Percentiles rank a stretch among this genome's conserved stretches.
phyloP scores from a whole-genome alignment of 1,140 invertebrate genomes.

The Heliothis virescens region DNA sequence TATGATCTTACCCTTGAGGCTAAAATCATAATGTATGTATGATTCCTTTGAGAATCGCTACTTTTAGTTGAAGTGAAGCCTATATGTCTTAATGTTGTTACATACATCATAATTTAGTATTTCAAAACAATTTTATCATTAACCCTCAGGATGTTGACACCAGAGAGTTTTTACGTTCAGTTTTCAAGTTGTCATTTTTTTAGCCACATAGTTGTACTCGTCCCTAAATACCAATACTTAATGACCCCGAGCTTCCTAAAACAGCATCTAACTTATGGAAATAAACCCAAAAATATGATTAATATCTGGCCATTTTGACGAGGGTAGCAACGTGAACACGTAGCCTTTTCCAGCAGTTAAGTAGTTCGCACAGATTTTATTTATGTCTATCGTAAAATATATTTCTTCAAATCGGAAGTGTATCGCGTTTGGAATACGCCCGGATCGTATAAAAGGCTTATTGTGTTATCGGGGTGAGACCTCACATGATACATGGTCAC shows the following conservation, averaged over 20 bases:
- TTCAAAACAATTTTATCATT: no score
- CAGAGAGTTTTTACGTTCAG: no score
- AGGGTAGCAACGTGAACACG: slow-evolving; percentile 1
- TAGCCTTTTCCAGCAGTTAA: background rate
- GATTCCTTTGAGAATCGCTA: background rate
- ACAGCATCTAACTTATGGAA: background rate
- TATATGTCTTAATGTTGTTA: no score
- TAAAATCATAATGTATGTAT: slow-evolving; percentile 6
- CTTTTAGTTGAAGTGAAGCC: no score
- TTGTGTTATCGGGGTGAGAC: slow-evolving; percentile 40
- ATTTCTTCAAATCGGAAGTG: background rate
- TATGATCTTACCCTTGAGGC: background rate
- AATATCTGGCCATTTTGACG: background rate
- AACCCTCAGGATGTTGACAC: no score
- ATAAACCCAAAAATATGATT: background rate
- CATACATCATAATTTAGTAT: no score
- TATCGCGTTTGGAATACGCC: slow-evolving; percentile 13
- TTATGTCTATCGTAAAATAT: no score
- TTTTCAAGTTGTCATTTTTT: no score
- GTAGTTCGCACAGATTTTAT: background rate
- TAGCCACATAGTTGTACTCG: no score
- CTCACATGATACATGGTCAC: slow-evolving; percentile 22
- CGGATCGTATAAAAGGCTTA: slow-evolving; percentile 43
- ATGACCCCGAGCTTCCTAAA: background rate
- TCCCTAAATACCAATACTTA: no score